Base-by-base conservation (phyloP, 2,797 vertebrate species). In the Synanceia verrucosa region DNA sequence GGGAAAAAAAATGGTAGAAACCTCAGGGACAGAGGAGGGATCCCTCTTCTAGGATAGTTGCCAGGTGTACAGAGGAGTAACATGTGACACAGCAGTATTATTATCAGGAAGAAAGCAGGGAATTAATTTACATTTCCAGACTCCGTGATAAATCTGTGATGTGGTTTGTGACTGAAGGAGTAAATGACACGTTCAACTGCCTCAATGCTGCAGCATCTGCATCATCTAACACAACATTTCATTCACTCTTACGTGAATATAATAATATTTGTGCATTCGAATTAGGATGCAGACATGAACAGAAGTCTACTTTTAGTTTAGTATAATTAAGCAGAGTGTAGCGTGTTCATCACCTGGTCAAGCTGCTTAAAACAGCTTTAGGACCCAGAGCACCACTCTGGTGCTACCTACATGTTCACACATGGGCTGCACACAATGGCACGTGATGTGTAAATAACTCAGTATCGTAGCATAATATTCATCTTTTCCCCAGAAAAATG, bases 391-490 rank as follows among this genome's bases (percentile, higher is more conserved):
- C 28, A 21, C 14, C 33, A 21, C 43, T 51, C 26, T 34, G 72
- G 14, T 51, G 36, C 59, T 46, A 76, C 50, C 55, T 47, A 75
- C 55, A 21, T n/a, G 5, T 70, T 76, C 73, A 46, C 60, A 70
- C 65, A 23, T 33, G n/a, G 56, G 21, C 34, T 64, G 19, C 2
- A 46, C 39, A 31, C n/a, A 26, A 9, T 21, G 36, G 21, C 29
- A 48, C 39, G n/a, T 9, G 10, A 21, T 50, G 12, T 39, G 33
- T 55, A 26, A 62, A 60, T 67, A 53, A 23, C 39, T 12, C 6
- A 37, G 46, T 18, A 18, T 1, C 21, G 18, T 26, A 4, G 33
- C 19, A 39, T 21, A 13, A 8, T n/a, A n/a, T n/a, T n/a, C n/a
- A n/a, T n/a, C n/a, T n/a, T n/a, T n/a, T n/a, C n/a, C n/a, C 5